Base-by-base conservation (phyloP, 2,888 invertebrate species). In the Pimpla rufipes region DNA sequence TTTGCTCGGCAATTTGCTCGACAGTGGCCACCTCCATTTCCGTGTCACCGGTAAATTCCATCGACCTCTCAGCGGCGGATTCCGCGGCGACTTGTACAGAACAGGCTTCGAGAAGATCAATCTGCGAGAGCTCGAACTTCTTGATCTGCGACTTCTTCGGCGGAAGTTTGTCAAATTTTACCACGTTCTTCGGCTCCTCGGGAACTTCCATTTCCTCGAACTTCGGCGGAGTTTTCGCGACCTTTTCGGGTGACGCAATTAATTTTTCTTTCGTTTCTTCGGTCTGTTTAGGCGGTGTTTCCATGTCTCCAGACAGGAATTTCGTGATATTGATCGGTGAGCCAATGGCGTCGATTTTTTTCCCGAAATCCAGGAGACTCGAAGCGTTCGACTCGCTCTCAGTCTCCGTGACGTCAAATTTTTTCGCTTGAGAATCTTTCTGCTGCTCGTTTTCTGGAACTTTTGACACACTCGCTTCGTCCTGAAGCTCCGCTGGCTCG, bases 121-220 rank as follows among this genome's bases (percentile, higher is more conserved):
- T 86, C 82, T 92, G 91, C 0, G 92, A 91, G 11, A 90, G 82
- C 70, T 93, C 93, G 79, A 93, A 93, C 70, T 93, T 93, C 75
- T 93, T 93, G n/a, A 93, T 93, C 71, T 93, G 93, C 2, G 91
- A 92, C 37, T 93, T 93, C 62, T 93, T 93, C 10, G 92, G 92
- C 2, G 92, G 92, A 6, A 93, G 71, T 76, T 90, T 89, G 8
- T 92, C 85, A 45, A 85, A 74, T 81, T 81, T 85, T 40, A 64
- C 16, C 16, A 67, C 35, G 16, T 18, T 16, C 21, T 74, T 84
- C 1, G 64, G 13, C 13, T 83, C 78, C 35, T 80, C 66, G 13
- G 42, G 13, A 70, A 64, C 75, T 73, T 78, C 84, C 29, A 78
- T 78, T 18, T 78, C 66, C 10, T 76, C 75, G 4, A 70, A n/a